Percentiles rank a stretch among this genome's conserved stretches.
Evolutionary conservation across 2,888 invertebrate species (phyloP).

Genomic region (Asteroscopus sphinx): DNA sequence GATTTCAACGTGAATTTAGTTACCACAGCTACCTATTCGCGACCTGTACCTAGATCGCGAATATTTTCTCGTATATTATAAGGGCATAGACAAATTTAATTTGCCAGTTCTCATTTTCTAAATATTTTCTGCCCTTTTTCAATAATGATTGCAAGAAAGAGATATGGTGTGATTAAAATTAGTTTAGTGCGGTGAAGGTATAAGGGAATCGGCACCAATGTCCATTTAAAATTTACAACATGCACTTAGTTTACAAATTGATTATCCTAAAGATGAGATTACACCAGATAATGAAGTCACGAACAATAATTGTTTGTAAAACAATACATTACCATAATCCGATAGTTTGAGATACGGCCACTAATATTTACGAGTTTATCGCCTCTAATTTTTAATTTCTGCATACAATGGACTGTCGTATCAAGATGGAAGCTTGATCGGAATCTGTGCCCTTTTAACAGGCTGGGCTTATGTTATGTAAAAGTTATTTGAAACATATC

Average conservation of each 20-base stretch:
- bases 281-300: slow-evolving; percentile 34
- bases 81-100: no score
- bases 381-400: slow-evolving; percentile 41
- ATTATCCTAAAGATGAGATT: slow-evolving; percentile 33
- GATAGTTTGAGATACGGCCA: slow-evolving; percentile 37
- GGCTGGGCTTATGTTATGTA: background rate
- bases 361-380: slow-evolving; percentile 30
- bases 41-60: no score
- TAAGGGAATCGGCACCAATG: no score
- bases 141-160: no score
- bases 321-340: slow-evolving; percentile 48
- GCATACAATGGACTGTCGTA: slow-evolving; percentile 46
- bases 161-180: no score
- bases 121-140: no score
- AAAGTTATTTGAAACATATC: background rate
- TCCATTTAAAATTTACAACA: background rate
- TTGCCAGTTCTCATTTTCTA: no score
- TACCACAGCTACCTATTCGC: no score
- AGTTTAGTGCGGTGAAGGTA: no score
- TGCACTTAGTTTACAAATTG: slow-evolving; percentile 15
- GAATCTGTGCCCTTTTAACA: slow-evolving; percentile 7
- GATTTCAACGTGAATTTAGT: no score
- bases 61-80: no score
- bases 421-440: slow-evolving; percentile 46
- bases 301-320: slow-evolving; percentile 41